Evolutionary conservation across 2,888 invertebrate species (phyloP), one percentile per base, ranked within the genome.

Genomic region (Hylaea fasciaria): DNA sequence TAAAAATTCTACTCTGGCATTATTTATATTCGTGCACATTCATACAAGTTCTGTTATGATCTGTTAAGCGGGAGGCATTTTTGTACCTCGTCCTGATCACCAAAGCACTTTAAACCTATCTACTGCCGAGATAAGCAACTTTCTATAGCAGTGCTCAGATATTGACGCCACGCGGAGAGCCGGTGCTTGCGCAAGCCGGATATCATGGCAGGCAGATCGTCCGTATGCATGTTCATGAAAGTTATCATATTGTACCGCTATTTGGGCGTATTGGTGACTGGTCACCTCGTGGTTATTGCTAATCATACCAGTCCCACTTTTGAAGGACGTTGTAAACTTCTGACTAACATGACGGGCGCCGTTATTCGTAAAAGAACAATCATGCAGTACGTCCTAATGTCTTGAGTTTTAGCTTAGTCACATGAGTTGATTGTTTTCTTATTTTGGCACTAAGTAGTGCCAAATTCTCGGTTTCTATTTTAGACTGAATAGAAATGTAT

Each of bases 121-220:
- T 16, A 17, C 49, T 5, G 41, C 28, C 9, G 13, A 48, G 54
- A 57, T 57, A 62, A 58, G 48, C 37, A 14, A 52, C 61, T 59
- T 56, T 62, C 61, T 61, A 61, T 22, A 56, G 39, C 39, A 45
- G 58, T 37, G 44, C 50, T 52, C 64, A 14, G 61, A 61, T 61
- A 47, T 48, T 56, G 56, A 29, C 56, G 32, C 56, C 16, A 41
- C 39, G 32, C 45, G 49, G 40, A 49, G 40, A 40, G 22, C 22
- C n/a, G 51, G 43, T 52, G 29, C 71, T 86, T 86, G 82, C 83
- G 83, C 83, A 86, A 86, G 76, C 86, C 87, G 85, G 86, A 86
- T 82, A 75, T 73, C 71, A 68, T 66, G 73, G 70, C 61, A 52
- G 49, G 57, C 61, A 52, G 55, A 56, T 56, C 45, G 48, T 44